Conservation (phyloP, 1,140 invertebrate genomes). For the Zaprionus lachaisei region DNA sequence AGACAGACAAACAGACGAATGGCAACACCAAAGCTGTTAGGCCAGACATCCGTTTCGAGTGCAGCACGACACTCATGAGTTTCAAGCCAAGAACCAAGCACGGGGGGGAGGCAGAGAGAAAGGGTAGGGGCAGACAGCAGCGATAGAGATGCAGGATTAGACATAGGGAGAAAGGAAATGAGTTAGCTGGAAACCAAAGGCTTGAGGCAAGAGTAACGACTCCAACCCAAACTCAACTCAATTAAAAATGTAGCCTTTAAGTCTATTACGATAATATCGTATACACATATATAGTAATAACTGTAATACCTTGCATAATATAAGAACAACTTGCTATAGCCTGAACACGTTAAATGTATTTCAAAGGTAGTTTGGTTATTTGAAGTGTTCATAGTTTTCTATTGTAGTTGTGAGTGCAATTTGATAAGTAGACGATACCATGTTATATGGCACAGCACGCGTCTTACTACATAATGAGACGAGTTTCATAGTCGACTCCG, state of each 20-base stretch:
- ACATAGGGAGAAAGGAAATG: conserved; percentile 36
- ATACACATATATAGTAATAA: not conserved
- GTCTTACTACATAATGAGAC: not conserved
- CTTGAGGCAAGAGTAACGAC: not conserved
- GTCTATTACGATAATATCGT: not conserved
- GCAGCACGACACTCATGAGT: conserved; percentile 15
- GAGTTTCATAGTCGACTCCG: not conserved
- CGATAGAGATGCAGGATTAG: conserved; percentile 4
- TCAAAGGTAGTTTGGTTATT: no score
- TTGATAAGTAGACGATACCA: no score
- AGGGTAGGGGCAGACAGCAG: not conserved
- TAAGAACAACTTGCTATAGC: no score
- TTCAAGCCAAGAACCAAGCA: conserved; percentile 11
- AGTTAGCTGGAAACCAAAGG: conserved; percentile 18
- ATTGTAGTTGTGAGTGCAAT: no score
- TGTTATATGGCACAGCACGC: not conserved
- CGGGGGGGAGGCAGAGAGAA: not conserved
- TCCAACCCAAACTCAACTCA: not conserved
- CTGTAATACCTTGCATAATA: not conserved
- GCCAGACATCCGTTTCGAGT: conserved; percentile 49
- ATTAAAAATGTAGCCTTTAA: not conserved
- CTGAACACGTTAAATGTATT: no score
- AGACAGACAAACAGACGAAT: conserved; percentile 11
- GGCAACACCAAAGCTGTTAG: conserved; percentile 26
- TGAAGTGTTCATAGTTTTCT: no score